Evolutionary conservation across 2,797 vertebrate genomes (phyloP), one percentile per base, ranked within the genome.

Genomic region (Poecile montanus): DNA sequence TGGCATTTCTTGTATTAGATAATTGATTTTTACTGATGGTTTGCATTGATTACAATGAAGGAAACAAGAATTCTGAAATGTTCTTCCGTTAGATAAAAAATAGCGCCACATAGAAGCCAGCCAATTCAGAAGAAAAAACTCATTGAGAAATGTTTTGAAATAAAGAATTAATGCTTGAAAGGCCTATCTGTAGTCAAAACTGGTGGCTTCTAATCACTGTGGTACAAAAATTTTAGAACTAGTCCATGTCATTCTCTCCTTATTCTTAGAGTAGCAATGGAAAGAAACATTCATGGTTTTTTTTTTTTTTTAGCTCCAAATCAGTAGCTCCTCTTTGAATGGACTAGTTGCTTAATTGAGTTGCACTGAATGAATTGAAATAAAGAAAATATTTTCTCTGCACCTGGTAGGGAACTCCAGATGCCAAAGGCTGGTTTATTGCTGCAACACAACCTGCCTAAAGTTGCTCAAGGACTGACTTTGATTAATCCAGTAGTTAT

Each of bases 71-170:
- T 86, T 90, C 83, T 85, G 85, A 81, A 60, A 53, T 84, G 80
- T 81, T 94, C 51, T 91, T 94, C 83, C 2, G 2, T 85, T 90
- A 85, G 80, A 93, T 86, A 88, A 91, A 90, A 91, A 91, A 90
- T 70, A 82, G 56, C 58, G 60, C 60, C 63, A 50, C 67, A 67
- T 21, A 93, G 92, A 80, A 94, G 51, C 47, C 74, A 83, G 92
- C 92, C 92, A 95, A 51, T 92, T 92, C 78, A 76, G 75, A 95
- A 95, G 91, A 95, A 94, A 90, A 91, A 93, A 87, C 84, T 95
- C 86, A 94, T 93, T 94, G 93, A 96, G 75, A 94, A 94, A 85
- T 94, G 71, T 88, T 92, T 93, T 88, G 63, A 88, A 96, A 89
- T 85, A 89, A 87, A 85, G 90, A 91, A 95, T 89, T 93, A 89